Percentiles rank a stretch among this genome's conserved stretches.
Conservation (phyloP, 2,113 vertebrate species). For the Seriola dumerili region DNA sequence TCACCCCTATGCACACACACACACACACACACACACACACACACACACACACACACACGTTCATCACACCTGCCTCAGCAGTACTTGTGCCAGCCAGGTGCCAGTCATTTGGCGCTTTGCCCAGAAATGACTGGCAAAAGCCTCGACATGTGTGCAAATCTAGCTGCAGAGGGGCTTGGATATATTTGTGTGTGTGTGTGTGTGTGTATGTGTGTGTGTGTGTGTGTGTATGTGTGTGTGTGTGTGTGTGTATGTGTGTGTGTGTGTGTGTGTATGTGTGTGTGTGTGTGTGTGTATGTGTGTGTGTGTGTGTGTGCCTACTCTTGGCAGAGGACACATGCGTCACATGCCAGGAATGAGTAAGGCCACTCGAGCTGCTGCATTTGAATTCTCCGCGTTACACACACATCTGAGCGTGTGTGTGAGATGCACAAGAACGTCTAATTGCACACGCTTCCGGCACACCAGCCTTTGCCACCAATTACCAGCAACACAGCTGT, state of each 20-base stretch:
- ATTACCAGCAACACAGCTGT: conserved; percentile 31
- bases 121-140: conserved; percentile 64
- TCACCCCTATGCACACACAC: conserved; percentile 20
- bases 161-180: conserved; percentile 43
- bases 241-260: conserved; percentile 12
- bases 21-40: conserved; percentile 32
- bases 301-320: conserved; percentile 22
- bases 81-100: conserved; percentile 53
- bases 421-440: background rate
- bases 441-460: conserved; percentile 42
- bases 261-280: conserved; percentile 23
- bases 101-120: conserved; percentile 57
- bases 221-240: conserved; percentile 40
- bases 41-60: conserved; percentile 31
- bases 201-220: conserved; percentile 22
- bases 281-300: conserved; percentile 18
- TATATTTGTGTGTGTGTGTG: conserved; percentile 19
- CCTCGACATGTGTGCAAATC: conserved; percentile 33
- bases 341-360: conserved; percentile 69
- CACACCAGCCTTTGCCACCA: conserved; percentile 17
- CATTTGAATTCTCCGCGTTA: conserved; percentile 59
- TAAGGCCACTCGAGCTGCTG: conserved; percentile 56
- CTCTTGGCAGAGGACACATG: conserved; percentile 52
- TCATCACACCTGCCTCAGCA: conserved; percentile 59
- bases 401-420: conserved; percentile 31